phyloP scores from a whole-genome alignment of 1,140 invertebrate genomes.

The Dinothrombium tinctorium region DNA sequence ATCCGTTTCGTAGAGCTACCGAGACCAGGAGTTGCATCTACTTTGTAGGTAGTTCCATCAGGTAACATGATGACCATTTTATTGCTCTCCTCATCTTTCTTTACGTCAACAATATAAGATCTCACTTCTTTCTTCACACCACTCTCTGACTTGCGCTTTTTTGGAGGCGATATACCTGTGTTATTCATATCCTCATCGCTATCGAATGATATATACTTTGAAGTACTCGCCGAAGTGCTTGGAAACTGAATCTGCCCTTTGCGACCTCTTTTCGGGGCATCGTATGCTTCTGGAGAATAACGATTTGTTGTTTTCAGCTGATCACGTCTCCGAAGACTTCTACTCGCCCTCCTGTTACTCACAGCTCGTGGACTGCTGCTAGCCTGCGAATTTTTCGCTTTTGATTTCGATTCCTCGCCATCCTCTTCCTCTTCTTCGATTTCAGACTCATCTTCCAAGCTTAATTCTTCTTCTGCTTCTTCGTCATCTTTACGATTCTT shows the following conservation, averaged over 20 bases:
- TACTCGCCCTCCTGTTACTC: no score
- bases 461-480: background rate
- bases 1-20: background rate
- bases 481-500: background rate
- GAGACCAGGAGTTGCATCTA: background rate
- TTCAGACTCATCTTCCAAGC: background rate
- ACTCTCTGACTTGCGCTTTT: no score
- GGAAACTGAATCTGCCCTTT: background rate
- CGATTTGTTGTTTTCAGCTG: slow-evolving; percentile 1
- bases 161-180: background rate
- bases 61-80: slow-evolving; percentile 6
- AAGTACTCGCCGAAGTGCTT: background rate
- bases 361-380: background rate
- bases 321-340: slow-evolving; percentile 7
- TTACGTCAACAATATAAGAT: background rate
- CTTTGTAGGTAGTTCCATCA: slow-evolving; percentile 7
- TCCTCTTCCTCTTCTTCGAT: background rate
- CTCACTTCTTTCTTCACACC: background rate
- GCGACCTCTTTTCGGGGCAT: background rate
- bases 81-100: background rate
- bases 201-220: background rate
- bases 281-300: slow-evolving; percentile 8
- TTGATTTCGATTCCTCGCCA: background rate
- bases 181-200: slow-evolving; percentile 1
- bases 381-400: background rate